Conservation (phyloP, 2,888 invertebrate genomes). For the Drosophila koepferae region DNA sequence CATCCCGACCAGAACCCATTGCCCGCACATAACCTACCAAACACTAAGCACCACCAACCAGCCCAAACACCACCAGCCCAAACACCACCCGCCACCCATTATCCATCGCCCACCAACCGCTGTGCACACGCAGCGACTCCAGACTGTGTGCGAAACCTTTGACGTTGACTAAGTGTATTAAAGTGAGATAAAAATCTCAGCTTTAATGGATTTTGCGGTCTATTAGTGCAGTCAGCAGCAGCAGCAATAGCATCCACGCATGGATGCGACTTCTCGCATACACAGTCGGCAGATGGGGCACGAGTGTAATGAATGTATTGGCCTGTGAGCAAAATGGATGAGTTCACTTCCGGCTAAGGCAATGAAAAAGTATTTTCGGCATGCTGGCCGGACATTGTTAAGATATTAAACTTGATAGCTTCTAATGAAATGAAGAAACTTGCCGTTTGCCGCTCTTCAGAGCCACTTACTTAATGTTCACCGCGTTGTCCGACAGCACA, state of each 20-base stretch:
- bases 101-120: conserved; percentile 2
- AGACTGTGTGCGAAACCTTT: conserved; percentile 65
- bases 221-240: conserved; percentile 66
- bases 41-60: no score
- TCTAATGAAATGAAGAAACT: conserved; percentile 43
- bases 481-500: conserved; percentile 87
- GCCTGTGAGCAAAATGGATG: conserved; percentile 69
- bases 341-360: conserved; percentile 65
- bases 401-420: conserved; percentile 52
- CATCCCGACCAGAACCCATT: conserved; percentile 18
- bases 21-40: not conserved
- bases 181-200: conserved; percentile 80
- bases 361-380: conserved; percentile 54
- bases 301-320: conserved; percentile 75
- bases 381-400: conserved; percentile 42
- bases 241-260: conserved; percentile 21
- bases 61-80: not conserved
- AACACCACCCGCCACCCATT: not conserved
- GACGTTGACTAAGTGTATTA: conserved; percentile 80
- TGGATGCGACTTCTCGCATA: conserved; percentile 14
- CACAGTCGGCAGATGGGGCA: conserved; percentile 4
- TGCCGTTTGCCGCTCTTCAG: not conserved
- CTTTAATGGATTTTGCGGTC: conserved; percentile 82
- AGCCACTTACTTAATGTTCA: conserved; percentile 85
- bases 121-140: conserved; percentile 9